Base-by-base conservation (phyloP, 2,888 invertebrate genomes). In the Hirudinaria manillensis region DNA sequence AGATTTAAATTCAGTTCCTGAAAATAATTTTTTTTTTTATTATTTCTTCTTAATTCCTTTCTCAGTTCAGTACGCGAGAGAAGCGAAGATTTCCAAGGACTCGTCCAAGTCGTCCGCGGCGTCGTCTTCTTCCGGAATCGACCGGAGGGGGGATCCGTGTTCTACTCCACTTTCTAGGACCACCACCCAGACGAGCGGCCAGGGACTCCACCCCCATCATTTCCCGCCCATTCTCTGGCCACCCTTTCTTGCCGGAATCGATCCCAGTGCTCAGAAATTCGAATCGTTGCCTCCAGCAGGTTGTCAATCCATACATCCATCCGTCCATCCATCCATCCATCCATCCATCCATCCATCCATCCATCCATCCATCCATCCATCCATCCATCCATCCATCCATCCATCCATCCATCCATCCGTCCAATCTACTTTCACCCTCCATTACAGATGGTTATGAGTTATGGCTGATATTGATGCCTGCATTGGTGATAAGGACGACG, bases 291-390 rank as follows among this genome's bases (percentile, higher is more conserved):
- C 61, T 7, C 61, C 24, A 61, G 24, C 29, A 61, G 29, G 29
- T 27, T 29, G 29, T 61, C 10, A 21, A 24, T 61, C 29, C 29
- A n/a, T 29, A 1, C 51, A 70, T 4, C 3, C 70, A 27, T 38
- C 70, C 24, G 36, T 45, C 16, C 70, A 70, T 27, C 27, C 45
- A 38, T 19, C 10, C 70, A 38, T 24, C 51, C 36, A 70, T 38
- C 34, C 70, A 61, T 70, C 70, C 45, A 34, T 45, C 34, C 38
- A 45, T 70, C 51, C 70, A 70, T 21, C 32, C 70, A 70, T 21
- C 16, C 19, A 70, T n/a, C 6, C 34, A 7, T 70, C 24, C 36
- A 38, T 38, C 36, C 70, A 32, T n/a, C 70, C 32, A 32, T 24
- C 7, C 34, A 32, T 38, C 70, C 70, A 32, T 36, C 7, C 36